These are phyloP conservation scores for Barypeithes pellucidus DNA, from an alignment of 2,888 invertebrate species.

Conservation along the genomic window DNA sequence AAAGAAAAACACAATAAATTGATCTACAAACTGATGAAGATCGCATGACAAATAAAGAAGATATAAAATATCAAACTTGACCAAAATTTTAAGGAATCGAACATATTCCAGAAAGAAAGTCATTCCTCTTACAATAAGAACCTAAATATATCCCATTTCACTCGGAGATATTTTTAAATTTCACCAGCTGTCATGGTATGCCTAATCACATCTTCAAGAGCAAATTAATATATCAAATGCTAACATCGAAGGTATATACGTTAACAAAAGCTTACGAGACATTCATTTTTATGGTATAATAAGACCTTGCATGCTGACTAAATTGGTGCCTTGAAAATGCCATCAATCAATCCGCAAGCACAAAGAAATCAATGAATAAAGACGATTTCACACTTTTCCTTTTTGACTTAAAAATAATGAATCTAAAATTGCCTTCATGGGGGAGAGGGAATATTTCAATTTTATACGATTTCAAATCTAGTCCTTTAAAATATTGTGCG, in stretches of 20 bases:
- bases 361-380: conserved; percentile 36
- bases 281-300: conserved; percentile 45
- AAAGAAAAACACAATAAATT: too few species aligned
- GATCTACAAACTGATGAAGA: too few species aligned
- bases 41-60: too few species aligned
- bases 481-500: too few species aligned
- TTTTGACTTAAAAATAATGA: conserved; percentile 26
- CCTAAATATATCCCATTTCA: too few species aligned
- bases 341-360: conserved; percentile 43
- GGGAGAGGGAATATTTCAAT: not conserved
- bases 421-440: conserved; percentile 4
- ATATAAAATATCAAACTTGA: too few species aligned
- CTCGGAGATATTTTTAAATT: not conserved
- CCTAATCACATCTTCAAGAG: not conserved
- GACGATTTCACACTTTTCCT: conserved; percentile 44
- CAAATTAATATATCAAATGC: conserved; percentile 40
- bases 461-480: too few species aligned
- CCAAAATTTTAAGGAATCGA: too few species aligned
- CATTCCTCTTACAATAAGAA: too few species aligned
- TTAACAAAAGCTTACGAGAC: conserved; percentile 37
- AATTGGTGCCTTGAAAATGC: conserved; percentile 33
- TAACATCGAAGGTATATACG: conserved; percentile 24
- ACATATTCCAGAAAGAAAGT: too few species aligned
- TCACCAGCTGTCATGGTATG: not conserved
- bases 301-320: conserved; percentile 44